phyloP scores from a whole-genome alignment of 2,888 invertebrate species.

The Linnaemya tessellans region DNA sequence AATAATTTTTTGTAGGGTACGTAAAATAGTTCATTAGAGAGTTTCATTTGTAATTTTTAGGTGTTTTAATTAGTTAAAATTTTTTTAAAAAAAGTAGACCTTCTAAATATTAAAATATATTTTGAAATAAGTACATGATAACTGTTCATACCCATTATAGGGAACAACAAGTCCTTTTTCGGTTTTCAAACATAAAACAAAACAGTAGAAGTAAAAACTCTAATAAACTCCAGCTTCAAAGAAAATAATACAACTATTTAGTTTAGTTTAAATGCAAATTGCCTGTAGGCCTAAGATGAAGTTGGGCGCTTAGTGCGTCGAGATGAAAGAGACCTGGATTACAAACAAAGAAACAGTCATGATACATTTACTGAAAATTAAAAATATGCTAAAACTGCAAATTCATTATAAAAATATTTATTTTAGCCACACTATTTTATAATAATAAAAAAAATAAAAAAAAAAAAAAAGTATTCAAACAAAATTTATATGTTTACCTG shows the following conservation, averaged over 20 bases:
- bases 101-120: not conserved
- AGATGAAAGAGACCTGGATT: conserved; percentile 44
- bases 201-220: conserved; percentile 13
- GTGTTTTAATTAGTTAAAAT: no score
- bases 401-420: no score
- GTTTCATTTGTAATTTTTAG: not conserved
- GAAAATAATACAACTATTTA: conserved; percentile 63
- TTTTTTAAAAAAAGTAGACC: not conserved
- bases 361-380: no score
- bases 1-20: no score
- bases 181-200: not conserved
- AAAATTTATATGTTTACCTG: conserved; percentile 79
- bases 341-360: conserved; percentile 28
- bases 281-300: conserved; percentile 60
- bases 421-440: not conserved
- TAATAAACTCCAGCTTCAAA: conserved; percentile 38
- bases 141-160: not conserved
- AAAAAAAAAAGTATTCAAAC: not conserved
- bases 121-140: not conserved
- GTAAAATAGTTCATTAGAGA: not conserved
- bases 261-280: conserved; percentile 63
- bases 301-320: conserved; percentile 14
- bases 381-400: no score
- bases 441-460: not conserved
- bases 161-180: not conserved